Evolutionary conservation across 1,140 invertebrate genomes (phyloP), one percentile per base, ranked within the genome.

Genomic region (Acromyrmex heyeri): DNA sequence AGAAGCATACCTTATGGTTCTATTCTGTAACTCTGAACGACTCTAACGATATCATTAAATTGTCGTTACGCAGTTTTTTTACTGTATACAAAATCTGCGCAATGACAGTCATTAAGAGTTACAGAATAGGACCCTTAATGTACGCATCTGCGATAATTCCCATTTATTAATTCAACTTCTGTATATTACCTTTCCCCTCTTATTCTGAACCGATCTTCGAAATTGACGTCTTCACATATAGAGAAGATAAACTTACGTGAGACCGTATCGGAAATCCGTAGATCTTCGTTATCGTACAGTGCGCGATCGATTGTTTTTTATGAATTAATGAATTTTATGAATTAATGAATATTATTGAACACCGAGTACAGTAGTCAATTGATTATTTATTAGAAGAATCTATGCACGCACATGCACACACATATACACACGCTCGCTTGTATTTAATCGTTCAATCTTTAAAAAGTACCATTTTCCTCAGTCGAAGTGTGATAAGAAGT

Each of bases 291-390:
- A 27, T 34, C n/a, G 21, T 16, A 5, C 57, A 61, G 65, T 69
- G 61, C 24, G 5, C 16, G 8, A 38, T n/a, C 16, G 7, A 14
- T 12, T 67, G 4, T 44, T 10, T 38, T 10, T 44, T 14, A 12
- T 14, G 16, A 77, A 48, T 77, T 64, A 64, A 12, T 18, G 21
- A 77, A 48, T 77, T n/a, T n/a, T n/a, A n/a, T n/a, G n/a, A n/a
- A n/a, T n/a, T n/a, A n/a, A n/a, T 18, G 21, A 77, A 48, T 77
- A n/a, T 21, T 64, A 77, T 48, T 10, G 16, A 48, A 48, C 55
- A 62, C 55, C 53, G 27, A 27, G 16, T 55, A 73, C 24, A 12
- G 4, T 10, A 18, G 3, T 62, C 44, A 16, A 77, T 44, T 30
- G 10, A 64, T 64, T 64, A 48, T 64, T 24, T 24, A 24, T 24